phyloP scores from a whole-genome alignment of 2,797 vertebrate genomes.

The Propithecus perrieri region DNA sequence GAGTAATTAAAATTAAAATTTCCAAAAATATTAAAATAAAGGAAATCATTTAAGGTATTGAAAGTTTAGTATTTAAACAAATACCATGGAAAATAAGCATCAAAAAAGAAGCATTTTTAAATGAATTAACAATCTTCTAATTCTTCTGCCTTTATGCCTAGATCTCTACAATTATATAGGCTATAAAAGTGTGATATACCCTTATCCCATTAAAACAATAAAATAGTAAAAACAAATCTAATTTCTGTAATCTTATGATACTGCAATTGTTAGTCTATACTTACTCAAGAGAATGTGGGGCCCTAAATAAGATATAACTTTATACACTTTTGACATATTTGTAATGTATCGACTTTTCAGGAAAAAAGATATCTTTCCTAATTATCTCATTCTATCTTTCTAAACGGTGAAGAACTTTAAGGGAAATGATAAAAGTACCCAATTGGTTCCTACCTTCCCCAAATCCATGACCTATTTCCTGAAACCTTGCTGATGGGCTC shows the following conservation, averaged over 20 bases:
- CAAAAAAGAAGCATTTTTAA: conserved; percentile 15
- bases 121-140: not conserved
- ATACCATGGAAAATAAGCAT: not conserved
- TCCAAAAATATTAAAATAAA: not conserved
- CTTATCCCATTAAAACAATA: not conserved
- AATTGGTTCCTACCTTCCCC: conserved; percentile 18
- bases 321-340: conserved; percentile 5
- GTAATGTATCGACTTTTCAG: conserved; percentile 15
- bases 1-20: conserved; percentile 9
- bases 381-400: conserved; percentile 47
- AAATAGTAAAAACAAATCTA: conserved; percentile 13
- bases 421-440: conserved; percentile 14
- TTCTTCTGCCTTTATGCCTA: not conserved
- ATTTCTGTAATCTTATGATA: not conserved
- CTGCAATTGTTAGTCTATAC: not conserved
- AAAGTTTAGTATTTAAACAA: conserved; percentile 11
- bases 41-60: not conserved
- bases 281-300: not conserved
- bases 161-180: not conserved
- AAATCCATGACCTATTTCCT: conserved; percentile 69
- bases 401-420: conserved; percentile 60
- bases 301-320: not conserved
- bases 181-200: not conserved
- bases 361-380: not conserved
- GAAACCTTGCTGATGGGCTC: conserved; percentile 61